Percentiles rank a stretch among this genome's conserved stretches.
Evolutionary conservation across 2,797 vertebrate genomes (phyloP).

Genomic region (Bradypodion pumilum): DNA sequence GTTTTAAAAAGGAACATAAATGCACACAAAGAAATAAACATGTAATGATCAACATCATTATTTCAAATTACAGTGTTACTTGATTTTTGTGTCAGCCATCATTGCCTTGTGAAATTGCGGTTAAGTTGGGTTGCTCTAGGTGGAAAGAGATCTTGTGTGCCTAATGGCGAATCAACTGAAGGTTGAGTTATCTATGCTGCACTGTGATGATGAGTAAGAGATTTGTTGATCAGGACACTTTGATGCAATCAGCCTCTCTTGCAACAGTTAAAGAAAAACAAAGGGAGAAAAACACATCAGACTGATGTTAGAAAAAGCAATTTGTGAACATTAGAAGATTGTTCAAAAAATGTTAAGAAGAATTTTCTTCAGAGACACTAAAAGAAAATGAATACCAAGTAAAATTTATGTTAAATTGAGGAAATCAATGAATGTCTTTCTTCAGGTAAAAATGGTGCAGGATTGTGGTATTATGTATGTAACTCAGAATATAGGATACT

Average conservation of each 20-base stretch:
- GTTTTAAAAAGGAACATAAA: slow-evolving; percentile 5
- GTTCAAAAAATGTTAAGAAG: not conserved
- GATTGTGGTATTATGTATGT: not conserved
- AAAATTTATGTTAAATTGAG: slow-evolving; percentile 4
- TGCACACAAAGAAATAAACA: not conserved
- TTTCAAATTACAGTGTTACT: not conserved
- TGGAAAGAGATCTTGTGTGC: not conserved
- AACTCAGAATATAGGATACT: not conserved
- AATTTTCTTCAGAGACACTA: not conserved
- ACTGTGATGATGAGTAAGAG: not conserved
- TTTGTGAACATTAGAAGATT: slow-evolving; percentile 1
- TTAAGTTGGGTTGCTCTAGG: not conserved
- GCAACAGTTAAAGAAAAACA: not conserved
- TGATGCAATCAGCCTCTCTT: not conserved
- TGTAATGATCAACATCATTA: not conserved
- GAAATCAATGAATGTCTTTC: not conserved
- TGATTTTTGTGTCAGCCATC: not conserved
- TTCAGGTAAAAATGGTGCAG: not conserved
- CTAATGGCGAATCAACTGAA: not conserved
- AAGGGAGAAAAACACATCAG: not conserved
- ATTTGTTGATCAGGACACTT: not conserved
- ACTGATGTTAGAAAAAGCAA: not conserved
- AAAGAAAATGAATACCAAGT: not conserved
- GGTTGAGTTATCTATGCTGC: not conserved
- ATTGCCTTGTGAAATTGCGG: not conserved